phyloP scores from a whole-genome alignment of 2,888 invertebrate species.

The Agrochola circellaris region DNA sequence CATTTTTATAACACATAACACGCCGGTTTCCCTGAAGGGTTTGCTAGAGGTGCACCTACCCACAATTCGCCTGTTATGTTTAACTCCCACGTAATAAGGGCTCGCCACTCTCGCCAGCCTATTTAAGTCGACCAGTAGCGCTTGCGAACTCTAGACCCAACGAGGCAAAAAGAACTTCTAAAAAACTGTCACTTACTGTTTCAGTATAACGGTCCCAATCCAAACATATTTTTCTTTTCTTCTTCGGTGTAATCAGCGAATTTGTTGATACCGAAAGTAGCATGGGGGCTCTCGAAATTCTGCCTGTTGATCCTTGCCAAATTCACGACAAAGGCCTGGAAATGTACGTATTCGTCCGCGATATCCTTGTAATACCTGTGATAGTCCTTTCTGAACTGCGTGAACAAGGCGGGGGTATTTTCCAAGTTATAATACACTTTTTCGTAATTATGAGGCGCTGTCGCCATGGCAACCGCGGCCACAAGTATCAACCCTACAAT shows the following conservation, averaged over 20 bases:
- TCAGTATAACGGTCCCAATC: conserved; percentile 18
- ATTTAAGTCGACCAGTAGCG: neutral
- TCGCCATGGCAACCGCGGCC: conserved; percentile 55
- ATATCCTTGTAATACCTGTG: conserved; percentile 72
- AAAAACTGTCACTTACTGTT: conserved; percentile 42
- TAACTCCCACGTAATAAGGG: neutral
- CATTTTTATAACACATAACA: neutral
- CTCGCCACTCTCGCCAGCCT: neutral
- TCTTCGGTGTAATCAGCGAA: conserved; percentile 75
- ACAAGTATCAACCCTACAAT: conserved; percentile 49
- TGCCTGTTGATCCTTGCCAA: conserved; percentile 68
- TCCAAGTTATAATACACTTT: conserved; percentile 66
- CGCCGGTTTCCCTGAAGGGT: neutral
- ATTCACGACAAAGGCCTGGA: conserved; percentile 67
- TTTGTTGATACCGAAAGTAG: conserved; percentile 71
- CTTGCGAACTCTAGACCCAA: neutral
- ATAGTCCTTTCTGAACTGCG: conserved; percentile 70
- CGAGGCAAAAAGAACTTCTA: neutral
- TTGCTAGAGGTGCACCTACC: neutral
- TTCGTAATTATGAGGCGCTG: conserved; percentile 10
- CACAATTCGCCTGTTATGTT: neutral
- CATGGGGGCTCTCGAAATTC: conserved; percentile 52
- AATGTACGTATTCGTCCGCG: conserved; percentile 71
- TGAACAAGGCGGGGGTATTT: conserved; percentile 70
- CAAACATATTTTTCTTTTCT: conserved; percentile 60